Evolutionary conservation across 2,888 invertebrate species (phyloP), one percentile per base, ranked within the genome.

Genomic region (Anaspis maculata): DNA sequence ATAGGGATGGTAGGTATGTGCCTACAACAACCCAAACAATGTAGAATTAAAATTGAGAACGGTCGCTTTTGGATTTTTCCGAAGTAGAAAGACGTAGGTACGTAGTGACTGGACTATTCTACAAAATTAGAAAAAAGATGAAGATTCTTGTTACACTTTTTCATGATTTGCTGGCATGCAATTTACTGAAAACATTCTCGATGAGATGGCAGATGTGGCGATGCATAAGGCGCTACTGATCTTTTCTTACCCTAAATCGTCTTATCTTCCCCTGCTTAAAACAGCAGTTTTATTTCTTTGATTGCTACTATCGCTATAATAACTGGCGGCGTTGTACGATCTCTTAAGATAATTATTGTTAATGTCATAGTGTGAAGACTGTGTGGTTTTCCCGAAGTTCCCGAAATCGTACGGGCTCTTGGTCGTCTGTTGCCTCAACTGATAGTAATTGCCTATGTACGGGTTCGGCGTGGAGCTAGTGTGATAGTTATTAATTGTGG

Each of bases 381-480:
- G 44, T 32, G 49, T 50, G 29, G 44, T 52, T 41, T 54, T 60
- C 40, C 56, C 62, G 47, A 64, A 64, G 51, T 64, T 62, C 31
- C 62, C 62, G 50, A 67, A 67, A 53, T 68, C 60, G 49, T 69
- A 69, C 2, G 68, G 69, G 50, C 64, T 73, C 59, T 72, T 73
- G 4, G 77, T 76, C 1, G 78, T 76, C 30, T 52, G 57, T 53
- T 51, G 57, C 61, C 64, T 56, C 53, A 61, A 45, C 59, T 60
- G 35, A 59, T 63, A 61, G 56, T 64, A 48, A 68, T 70, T 52
- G 28, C 61, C 59, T 39, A 62, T 42, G 57, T 74, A 76, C 1
- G 75, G 74, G 52, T 68, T 74, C 59, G 67, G 69, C 7, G 75
- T 75, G 9, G 73, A 68, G 11, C 70, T 41, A n/a, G 43, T 41